Conservation (phyloP, 2,113 vertebrate species). For the Eptesicus fuscus region DNA sequence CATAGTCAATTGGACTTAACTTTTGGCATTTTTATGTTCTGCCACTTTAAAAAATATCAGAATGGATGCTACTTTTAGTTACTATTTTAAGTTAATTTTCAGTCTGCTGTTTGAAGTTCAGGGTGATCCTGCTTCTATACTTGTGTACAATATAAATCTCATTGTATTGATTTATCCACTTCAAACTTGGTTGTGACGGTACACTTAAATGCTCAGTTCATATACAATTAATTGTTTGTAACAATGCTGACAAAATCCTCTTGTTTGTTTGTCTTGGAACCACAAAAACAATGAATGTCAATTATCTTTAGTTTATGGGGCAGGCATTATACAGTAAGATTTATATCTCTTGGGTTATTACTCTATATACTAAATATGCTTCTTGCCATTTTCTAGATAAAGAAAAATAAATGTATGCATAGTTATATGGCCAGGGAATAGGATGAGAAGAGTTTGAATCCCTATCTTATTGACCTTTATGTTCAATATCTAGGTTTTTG, state of each 20-base stretch:
- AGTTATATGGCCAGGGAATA: background rate
- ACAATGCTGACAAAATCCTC: slow-evolving; percentile 79
- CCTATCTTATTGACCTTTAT: background rate
- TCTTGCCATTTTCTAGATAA: background rate
- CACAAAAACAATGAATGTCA: background rate
- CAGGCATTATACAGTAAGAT: background rate
- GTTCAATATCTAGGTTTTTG: background rate
- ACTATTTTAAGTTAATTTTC: slow-evolving; percentile 75
- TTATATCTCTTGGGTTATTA: background rate
- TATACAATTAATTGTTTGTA: slow-evolving; percentile 78
- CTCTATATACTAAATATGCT: background rate
- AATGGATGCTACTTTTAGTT: slow-evolving; percentile 74
- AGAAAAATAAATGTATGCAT: background rate
- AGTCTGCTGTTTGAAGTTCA: slow-evolving; percentile 74
- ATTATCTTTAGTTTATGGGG: background rate
- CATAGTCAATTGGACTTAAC: slow-evolving; percentile 45
- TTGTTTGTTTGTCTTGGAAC: background rate
- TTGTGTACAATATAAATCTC: slow-evolving; percentile 75
- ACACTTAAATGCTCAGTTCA: slow-evolving; percentile 77
- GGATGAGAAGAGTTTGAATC: background rate
- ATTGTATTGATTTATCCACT: slow-evolving; percentile 77
- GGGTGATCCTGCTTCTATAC: slow-evolving; percentile 74
- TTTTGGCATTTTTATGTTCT: slow-evolving; percentile 74
- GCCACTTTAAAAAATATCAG: slow-evolving; percentile 63
- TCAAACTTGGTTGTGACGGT: slow-evolving; percentile 77